phyloP scores from a whole-genome alignment of 1,140 invertebrate species.

The Protaetia brevitarsis region DNA sequence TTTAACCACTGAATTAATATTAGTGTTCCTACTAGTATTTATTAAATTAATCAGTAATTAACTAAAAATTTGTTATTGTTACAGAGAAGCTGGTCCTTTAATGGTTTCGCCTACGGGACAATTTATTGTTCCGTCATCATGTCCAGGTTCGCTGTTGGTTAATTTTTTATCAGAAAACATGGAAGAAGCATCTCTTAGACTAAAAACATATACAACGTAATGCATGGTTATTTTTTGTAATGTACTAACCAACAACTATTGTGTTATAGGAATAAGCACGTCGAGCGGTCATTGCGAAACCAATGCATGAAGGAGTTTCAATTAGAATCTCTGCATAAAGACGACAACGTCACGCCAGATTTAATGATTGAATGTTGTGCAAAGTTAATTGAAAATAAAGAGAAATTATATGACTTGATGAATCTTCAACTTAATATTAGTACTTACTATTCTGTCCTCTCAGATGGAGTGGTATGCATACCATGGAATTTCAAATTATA shows the following conservation, averaged over 20 bases:
- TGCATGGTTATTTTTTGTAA: too few species aligned
- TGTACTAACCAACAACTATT: too few species aligned
- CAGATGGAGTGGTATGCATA: constrained; percentile 86
- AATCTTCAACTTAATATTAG: constrained; percentile 74
- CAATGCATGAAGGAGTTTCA: constrained; percentile 64
- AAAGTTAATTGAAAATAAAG: constrained; percentile 60
- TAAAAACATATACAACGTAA: constrained; percentile 74
- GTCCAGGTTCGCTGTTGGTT: constrained; percentile 78
- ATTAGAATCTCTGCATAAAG: constrained; percentile 72
- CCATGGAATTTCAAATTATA: constrained; percentile 84
- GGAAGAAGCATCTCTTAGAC: constrained; percentile 65
- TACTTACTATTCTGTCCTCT: constrained; percentile 87
- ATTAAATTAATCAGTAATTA: constrained; percentile 18
- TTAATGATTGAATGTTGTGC: constrained; percentile 84
- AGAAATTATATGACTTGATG: constrained; percentile 38
- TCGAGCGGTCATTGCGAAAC: constrained; percentile 68
- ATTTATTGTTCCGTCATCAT: constrained; percentile 86
- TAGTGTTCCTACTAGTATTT: too few species aligned
- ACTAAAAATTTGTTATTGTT: not conserved
- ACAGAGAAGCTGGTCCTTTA: constrained; percentile 80
- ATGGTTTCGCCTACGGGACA: constrained; percentile 92
- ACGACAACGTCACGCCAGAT: constrained; percentile 84
- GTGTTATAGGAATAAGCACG: constrained; percentile 68
- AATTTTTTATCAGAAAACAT: constrained; percentile 80
- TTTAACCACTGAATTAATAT: too few species aligned